phyloP scores from a whole-genome alignment of 1,140 invertebrate genomes.

The Ericerus pela region DNA sequence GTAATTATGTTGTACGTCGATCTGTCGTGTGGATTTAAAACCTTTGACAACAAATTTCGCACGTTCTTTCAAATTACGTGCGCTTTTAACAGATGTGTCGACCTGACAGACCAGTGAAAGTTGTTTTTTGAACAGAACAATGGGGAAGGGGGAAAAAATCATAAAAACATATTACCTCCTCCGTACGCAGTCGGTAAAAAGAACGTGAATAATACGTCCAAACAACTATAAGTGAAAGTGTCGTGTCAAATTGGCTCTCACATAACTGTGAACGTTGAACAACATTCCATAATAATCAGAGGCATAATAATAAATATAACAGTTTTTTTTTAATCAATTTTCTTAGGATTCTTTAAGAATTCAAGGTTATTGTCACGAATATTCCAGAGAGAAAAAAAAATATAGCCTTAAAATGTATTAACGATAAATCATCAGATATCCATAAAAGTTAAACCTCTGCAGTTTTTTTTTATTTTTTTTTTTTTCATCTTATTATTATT shows the following conservation, averaged over 20 bases:
- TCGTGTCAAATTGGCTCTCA: slow-evolving; percentile 6
- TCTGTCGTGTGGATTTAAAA: too few species aligned
- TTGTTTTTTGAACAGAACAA: not conserved
- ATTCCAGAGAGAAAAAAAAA: not conserved
- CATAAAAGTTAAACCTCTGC: too few species aligned
- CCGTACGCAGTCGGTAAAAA: not conserved
- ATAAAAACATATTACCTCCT: too few species aligned
- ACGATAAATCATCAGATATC: too few species aligned
- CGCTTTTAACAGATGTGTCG: too few species aligned
- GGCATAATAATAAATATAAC: not conserved
- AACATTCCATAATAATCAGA: slow-evolving; percentile 12
- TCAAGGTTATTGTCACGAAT: not conserved
- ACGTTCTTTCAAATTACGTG: not conserved
- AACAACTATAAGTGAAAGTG: slow-evolving; percentile 7
- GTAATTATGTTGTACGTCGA: too few species aligned
- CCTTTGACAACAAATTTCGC: not conserved
- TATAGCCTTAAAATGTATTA: not conserved
- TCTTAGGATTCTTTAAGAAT: not conserved
- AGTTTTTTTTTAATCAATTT: not conserved
- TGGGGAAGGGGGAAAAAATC: too few species aligned
- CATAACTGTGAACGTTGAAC: slow-evolving; percentile 3
- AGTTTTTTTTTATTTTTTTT: too few species aligned
- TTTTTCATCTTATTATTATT: too few species aligned
- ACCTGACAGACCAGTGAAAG: slow-evolving; percentile 10
- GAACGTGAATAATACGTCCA: not conserved